phyloP scores from a whole-genome alignment of 2,113 vertebrate species.

The Coptodon rendalli region DNA sequence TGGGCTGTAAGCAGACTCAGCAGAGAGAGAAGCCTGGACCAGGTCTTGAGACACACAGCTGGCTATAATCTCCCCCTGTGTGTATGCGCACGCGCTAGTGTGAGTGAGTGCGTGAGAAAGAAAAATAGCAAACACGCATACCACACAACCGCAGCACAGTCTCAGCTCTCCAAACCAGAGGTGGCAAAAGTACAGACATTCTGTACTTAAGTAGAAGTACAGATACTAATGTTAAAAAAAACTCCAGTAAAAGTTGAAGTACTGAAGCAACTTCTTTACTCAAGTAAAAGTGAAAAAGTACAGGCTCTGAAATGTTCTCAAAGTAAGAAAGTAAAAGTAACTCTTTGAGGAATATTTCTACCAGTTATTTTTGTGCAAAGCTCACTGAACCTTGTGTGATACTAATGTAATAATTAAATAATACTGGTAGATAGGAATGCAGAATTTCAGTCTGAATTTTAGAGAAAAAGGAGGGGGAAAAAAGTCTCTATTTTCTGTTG shows the following conservation, averaged over 20 bases:
- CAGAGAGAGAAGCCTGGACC: slow-evolving; percentile 56
- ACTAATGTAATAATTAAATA: neutral
- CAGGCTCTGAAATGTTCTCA: fast-evolving
- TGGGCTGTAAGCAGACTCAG: slow-evolving; percentile 73
- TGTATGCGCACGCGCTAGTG: neutral
- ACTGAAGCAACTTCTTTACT: neutral
- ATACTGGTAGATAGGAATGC: neutral
- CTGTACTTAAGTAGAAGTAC: neutral
- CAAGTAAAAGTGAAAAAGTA: neutral
- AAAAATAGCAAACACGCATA: slow-evolving; percentile 45
- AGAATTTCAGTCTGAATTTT: neutral
- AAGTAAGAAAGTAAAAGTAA: neutral
- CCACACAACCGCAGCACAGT: slow-evolving; percentile 36
- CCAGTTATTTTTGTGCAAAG: neutral
- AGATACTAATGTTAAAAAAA: neutral
- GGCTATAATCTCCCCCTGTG: slow-evolving; percentile 31
- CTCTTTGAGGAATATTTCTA: neutral
- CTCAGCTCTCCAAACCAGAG: slow-evolving; percentile 40
- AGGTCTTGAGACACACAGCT: slow-evolving; percentile 62
- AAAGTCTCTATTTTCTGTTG: neutral
- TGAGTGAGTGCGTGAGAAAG: slow-evolving; percentile 30
- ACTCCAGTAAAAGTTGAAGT: neutral
- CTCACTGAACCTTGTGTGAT: neutral
- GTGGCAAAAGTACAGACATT: neutral
- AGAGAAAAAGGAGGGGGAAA: fast-evolving